Conservation (phyloP, 2,797 vertebrate genomes). For the Eupleurogrammus muticus region DNA sequence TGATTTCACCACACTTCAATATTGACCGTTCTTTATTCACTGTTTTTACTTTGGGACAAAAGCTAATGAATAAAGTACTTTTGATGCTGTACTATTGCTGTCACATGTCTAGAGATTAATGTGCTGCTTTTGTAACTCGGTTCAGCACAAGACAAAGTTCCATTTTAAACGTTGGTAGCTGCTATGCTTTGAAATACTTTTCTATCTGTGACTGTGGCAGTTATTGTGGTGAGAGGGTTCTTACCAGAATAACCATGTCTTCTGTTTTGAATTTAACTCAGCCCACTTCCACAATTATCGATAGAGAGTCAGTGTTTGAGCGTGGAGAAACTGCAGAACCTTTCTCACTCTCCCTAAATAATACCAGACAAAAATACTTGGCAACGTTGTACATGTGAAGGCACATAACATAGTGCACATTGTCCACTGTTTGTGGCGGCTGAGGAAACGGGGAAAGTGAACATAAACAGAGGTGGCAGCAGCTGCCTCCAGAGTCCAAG, state of each 20-base stretch:
- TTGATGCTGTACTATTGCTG: conserved; percentile 30
- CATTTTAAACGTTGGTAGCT: conserved; percentile 41
- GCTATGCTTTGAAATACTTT: conserved; percentile 36
- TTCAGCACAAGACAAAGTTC: conserved; percentile 29
- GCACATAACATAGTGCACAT: conserved; percentile 59
- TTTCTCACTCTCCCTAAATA: conserved; percentile 34
- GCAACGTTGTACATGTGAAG: conserved; percentile 42
- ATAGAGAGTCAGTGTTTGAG: conserved; percentile 27
- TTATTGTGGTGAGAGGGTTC: conserved; percentile 43
- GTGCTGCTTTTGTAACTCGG: conserved; percentile 22
- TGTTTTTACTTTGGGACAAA: conserved; percentile 32
- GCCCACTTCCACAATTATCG: conserved; percentile 37
- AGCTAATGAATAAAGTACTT: conserved; percentile 39
- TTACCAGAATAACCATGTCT: conserved; percentile 52
- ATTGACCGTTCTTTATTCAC: conserved; percentile 59
- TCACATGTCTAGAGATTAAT: conserved; percentile 24
- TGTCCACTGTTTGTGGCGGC: conserved; percentile 60
- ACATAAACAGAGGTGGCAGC: conserved; percentile 34
- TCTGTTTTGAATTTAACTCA: conserved; percentile 48
- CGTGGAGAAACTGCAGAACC: conserved; percentile 26
- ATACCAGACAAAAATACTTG: conserved; percentile 34
- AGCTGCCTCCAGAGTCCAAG: conserved; percentile 38
- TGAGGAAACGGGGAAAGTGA: conserved; percentile 46
- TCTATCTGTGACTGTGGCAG: conserved; percentile 42
- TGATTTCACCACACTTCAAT: conserved; percentile 36